Conservation (phyloP, 2,888 invertebrate species). For the Polydrusus cervinus region DNA sequence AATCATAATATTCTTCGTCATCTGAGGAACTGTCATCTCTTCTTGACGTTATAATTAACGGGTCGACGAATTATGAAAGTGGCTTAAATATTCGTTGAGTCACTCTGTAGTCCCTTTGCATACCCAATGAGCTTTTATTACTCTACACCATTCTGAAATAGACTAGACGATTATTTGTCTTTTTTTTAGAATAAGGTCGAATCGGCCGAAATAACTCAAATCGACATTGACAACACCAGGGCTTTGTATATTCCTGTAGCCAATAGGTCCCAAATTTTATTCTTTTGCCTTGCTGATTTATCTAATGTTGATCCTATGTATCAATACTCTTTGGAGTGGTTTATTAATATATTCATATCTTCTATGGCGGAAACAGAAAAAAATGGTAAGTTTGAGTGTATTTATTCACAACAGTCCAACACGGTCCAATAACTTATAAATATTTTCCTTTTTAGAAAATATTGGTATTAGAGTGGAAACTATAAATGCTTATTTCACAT, state of each 20-base stretch:
- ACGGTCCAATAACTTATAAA: neutral
- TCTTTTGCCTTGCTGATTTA: constrained; percentile 90
- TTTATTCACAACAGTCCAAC: too few species aligned
- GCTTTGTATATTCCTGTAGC: constrained; percentile 90
- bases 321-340: constrained; percentile 95
- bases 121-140: too few species aligned
- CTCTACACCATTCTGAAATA: too few species aligned
- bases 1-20: too few species aligned
- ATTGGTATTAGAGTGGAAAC: constrained; percentile 83
- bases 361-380: constrained; percentile 83
- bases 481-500: constrained; percentile 87
- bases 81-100: too few species aligned
- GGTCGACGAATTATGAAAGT: too few species aligned
- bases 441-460: constrained; percentile 74
- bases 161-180: too few species aligned
- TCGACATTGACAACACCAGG: constrained; percentile 88
- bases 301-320: constrained; percentile 95
- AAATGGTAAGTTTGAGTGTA: constrained; percentile 72
- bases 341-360: constrained; percentile 84
- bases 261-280: constrained; percentile 87
- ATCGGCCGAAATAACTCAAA: constrained; percentile 86
- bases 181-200: constrained; percentile 81
- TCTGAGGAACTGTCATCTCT: too few species aligned
- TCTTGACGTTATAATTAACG: too few species aligned
- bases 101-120: too few species aligned